These are phyloP conservation scores for Phaetusa simplex DNA, from an alignment of 2,113 vertebrate genomes.

Conservation along the genomic window DNA sequence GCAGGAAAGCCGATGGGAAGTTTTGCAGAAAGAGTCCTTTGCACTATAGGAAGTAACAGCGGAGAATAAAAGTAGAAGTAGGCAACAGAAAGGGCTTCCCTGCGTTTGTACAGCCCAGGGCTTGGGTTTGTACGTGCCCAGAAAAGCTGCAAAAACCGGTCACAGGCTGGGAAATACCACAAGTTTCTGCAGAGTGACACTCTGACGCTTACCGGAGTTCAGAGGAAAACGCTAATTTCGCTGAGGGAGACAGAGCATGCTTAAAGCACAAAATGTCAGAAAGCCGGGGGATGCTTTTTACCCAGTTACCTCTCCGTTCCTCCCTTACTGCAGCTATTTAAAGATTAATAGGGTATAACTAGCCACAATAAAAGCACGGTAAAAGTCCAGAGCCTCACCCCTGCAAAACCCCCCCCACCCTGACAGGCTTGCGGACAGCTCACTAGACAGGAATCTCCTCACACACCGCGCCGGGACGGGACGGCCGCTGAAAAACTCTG, in stretches of 20 bases:
- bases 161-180: rapidly evolving
- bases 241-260: background rate
- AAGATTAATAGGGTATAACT: background rate
- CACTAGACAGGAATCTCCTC: rapidly evolving
- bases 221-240: background rate
- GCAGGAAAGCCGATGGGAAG: background rate
- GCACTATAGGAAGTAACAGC: rapidly evolving
- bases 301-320: background rate
- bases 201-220: rapidly evolving
- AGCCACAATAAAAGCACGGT: background rate
- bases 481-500: rapidly evolving
- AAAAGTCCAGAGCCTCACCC: too few species aligned
- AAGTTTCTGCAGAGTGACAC: rapidly evolving
- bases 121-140: rapidly evolving
- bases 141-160: rapidly evolving
- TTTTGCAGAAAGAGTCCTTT: background rate
- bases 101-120: rapidly evolving
- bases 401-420: background rate
- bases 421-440: too few species aligned
- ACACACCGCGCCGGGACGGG: background rate
- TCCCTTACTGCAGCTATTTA: background rate
- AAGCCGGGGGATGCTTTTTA: background rate
- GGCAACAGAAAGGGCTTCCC: rapidly evolving
- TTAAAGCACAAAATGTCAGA: background rate
- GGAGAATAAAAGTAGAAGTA: rapidly evolving